phyloP scores from a whole-genome alignment of 2,797 vertebrate genomes.

The Myripristis murdjan region DNA sequence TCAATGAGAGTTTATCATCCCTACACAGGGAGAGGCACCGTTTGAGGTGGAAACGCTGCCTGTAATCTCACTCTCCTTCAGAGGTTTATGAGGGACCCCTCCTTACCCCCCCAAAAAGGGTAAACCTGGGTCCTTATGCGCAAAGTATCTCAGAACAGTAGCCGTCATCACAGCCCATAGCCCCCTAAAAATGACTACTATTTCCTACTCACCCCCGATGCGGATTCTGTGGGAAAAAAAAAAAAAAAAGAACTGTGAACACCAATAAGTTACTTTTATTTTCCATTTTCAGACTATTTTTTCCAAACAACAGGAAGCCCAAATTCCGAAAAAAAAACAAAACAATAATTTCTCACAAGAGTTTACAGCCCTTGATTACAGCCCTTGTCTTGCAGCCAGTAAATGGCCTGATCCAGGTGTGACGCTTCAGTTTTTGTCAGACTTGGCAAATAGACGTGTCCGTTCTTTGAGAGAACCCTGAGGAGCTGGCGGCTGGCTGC shows the following conservation, averaged over 20 bases:
- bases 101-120: constrained; percentile 41
- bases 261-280: neutral
- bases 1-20: constrained; percentile 83
- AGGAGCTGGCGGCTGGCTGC: constrained; percentile 25
- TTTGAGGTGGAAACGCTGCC: constrained; percentile 73
- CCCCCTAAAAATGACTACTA: constrained; percentile 26
- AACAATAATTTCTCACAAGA: neutral
- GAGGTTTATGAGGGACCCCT: constrained; percentile 65
- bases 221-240: neutral
- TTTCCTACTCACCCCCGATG: neutral
- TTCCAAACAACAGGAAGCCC: constrained; percentile 2
- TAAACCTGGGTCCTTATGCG: constrained; percentile 58
- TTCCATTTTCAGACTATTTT: neutral
- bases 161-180: constrained; percentile 31
- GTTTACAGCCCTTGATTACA: no score
- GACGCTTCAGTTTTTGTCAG: no score
- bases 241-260: neutral
- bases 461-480: constrained; percentile 25
- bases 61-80: constrained; percentile 66
- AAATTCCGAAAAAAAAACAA: no score
- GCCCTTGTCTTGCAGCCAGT: no score
- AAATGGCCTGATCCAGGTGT: no score
- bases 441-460: no score
- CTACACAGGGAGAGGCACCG: constrained; percentile 67
- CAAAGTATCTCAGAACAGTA: constrained; percentile 49